Percentiles rank a stretch among this genome's conserved stretches.
Conservation (phyloP, 2,797 vertebrate genomes). For the Sebastes alutus region DNA sequence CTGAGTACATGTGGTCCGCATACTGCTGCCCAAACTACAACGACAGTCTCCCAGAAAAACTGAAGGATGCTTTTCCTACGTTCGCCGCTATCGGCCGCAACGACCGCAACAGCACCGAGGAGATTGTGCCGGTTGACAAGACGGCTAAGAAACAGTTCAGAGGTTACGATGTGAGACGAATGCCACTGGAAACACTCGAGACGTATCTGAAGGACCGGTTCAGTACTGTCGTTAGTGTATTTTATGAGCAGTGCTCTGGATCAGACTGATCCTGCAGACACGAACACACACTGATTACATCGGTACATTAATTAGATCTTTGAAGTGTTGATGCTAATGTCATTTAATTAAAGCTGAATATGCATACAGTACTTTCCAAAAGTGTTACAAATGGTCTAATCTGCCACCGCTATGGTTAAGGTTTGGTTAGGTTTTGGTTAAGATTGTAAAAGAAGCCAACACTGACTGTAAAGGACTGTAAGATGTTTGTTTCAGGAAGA, state of each 20-base stretch:
- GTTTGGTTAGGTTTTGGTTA: neutral
- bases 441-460: neutral
- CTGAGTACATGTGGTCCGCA: conserved; percentile 80
- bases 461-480: neutral
- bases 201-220: conserved; percentile 67
- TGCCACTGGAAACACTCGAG: conserved; percentile 69
- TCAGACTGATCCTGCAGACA: conserved; percentile 6
- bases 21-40: conserved; percentile 79
- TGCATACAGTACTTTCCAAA: neutral
- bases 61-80: conserved; percentile 61
- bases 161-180: conserved; percentile 73
- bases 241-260: conserved; percentile 67
- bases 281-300: neutral
- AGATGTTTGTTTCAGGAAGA: neutral
- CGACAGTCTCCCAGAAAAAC: conserved; percentile 52
- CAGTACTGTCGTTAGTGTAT: conserved; percentile 55
- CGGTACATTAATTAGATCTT: neutral
- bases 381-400: neutral
- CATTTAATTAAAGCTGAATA: neutral
- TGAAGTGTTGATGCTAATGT: neutral
- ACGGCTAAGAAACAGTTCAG: conserved; percentile 12
- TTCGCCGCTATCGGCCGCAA: conserved; percentile 79
- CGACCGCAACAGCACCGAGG: conserved; percentile 76
- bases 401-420: neutral
- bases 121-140: conserved; percentile 72